Conservation (phyloP, 2,797 vertebrate species). For the Linurgus olivaceus region DNA sequence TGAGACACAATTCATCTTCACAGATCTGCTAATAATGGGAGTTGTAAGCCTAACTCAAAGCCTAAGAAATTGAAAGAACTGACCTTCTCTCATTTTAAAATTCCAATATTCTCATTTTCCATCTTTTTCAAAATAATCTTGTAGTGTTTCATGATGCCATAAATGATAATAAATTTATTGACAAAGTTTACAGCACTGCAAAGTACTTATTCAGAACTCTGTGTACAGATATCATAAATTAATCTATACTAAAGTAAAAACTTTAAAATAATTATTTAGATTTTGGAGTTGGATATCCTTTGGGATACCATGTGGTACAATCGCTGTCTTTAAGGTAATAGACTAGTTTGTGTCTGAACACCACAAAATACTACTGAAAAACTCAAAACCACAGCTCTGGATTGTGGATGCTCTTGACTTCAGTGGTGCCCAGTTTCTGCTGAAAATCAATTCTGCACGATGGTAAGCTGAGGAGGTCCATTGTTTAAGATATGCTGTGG, state of each 20-base stretch:
- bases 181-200: neutral
- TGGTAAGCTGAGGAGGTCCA: neutral
- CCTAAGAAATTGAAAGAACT: constrained; percentile 20
- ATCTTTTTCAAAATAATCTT: neutral
- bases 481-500: neutral
- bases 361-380: neutral
- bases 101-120: constrained; percentile 17
- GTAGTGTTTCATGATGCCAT: neutral
- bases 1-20: constrained; percentile 6
- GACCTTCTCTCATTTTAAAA: constrained; percentile 6
- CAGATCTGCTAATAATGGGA: constrained; percentile 25
- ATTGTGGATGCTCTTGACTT: neutral
- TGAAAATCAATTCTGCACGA: neutral
- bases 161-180: neutral
- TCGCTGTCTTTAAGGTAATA: neutral
- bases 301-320: neutral
- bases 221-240: neutral
- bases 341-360: neutral
- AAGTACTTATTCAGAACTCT: constrained; percentile 16
- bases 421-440: neutral
- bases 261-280: constrained; percentile 24
- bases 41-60: constrained; percentile 25
- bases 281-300: neutral
- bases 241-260: constrained; percentile 3
- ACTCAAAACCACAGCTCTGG: neutral